These are phyloP conservation scores for Xestia rhomboidea DNA, from an alignment of 2,888 invertebrate genomes.

Conservation along the genomic window DNA sequence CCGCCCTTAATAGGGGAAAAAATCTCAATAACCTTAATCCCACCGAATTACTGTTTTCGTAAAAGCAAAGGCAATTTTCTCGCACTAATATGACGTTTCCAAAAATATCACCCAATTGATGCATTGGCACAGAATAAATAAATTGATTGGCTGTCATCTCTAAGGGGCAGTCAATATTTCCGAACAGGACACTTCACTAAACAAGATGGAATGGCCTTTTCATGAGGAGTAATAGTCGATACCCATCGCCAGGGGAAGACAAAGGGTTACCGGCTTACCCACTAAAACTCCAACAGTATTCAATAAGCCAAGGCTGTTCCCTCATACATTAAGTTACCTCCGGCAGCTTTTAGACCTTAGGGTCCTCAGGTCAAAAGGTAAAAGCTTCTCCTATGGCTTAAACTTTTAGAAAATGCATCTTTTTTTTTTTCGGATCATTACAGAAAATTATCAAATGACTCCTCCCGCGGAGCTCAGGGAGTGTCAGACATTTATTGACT, in stretches of 20 bases:
- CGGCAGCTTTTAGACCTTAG: no score
- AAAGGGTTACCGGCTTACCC: conserved; percentile 74
- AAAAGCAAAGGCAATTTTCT: background rate
- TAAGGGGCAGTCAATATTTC: background rate
- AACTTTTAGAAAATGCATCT: no score
- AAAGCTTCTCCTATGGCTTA: no score
- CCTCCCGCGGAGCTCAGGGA: no score
- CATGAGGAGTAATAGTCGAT: background rate
- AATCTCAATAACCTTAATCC: background rate
- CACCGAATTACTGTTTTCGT: background rate
- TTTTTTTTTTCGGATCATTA: no score
- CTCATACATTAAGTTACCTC: no score
- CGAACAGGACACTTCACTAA: background rate
- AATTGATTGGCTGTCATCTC: background rate
- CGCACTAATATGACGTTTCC: background rate
- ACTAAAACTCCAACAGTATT: conserved; percentile 90
- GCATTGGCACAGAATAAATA: conserved; percentile 7
- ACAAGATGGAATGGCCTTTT: background rate
- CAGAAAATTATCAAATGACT: no score
- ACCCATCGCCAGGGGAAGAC: background rate
- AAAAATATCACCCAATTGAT: background rate
- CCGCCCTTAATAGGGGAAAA: background rate
- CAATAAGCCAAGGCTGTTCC: background rate
- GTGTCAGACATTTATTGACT: no score
- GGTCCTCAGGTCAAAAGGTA: no score